Conservation (phyloP, 2,113 vertebrate genomes). For the Pantherophis guttatus region DNA sequence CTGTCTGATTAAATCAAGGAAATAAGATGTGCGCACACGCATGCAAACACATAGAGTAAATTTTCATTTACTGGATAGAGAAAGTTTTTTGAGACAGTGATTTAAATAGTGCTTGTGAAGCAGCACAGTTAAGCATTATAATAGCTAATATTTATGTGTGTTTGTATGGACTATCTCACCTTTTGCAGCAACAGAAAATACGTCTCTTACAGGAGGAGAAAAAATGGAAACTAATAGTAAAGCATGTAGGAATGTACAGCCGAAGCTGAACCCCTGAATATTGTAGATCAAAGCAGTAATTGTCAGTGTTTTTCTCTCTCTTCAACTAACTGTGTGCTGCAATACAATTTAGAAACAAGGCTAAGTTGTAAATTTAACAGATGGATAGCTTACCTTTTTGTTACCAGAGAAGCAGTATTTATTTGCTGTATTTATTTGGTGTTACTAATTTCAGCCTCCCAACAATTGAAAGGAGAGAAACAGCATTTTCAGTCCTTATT, state of each 20-base stretch:
- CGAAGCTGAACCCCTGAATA: neutral
- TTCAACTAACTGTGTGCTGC: neutral
- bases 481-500: neutral
- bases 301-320: neutral
- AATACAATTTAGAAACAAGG: neutral
- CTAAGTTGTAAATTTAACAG: neutral
- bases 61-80: conserved; percentile 75
- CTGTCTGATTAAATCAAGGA: conserved; percentile 72
- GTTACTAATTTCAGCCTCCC: neutral
- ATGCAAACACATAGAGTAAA: conserved; percentile 20
- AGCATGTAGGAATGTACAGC: neutral
- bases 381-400: neutral
- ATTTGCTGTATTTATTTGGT: neutral
- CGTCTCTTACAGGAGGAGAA: neutral
- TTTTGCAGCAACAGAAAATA: neutral
- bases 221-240: neutral
- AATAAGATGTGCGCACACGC: conserved; percentile 30
- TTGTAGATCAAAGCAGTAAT: neutral
- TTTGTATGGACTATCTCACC: neutral
- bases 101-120: conserved; percentile 49
- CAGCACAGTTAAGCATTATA: conserved; percentile 32
- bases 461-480: neutral
- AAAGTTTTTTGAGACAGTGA: conserved; percentile 62
- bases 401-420: neutral
- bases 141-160: conserved; percentile 21